Conservation (phyloP, 2,113 vertebrate species). For the Cromileptes altivelis region DNA sequence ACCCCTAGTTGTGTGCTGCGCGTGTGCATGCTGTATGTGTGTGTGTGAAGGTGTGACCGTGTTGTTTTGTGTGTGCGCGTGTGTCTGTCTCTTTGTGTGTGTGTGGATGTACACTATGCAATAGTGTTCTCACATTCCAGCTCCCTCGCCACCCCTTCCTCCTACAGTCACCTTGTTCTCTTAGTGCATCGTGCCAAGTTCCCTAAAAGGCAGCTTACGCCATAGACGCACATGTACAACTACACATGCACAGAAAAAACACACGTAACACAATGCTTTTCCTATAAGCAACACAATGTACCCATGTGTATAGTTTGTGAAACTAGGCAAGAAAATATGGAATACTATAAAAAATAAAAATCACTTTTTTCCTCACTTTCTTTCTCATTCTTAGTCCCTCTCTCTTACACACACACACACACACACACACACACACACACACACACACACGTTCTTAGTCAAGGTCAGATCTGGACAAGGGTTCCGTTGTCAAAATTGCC, state of each 20-base stretch:
- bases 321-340: neutral
- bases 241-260: neutral
- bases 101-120: conserved; percentile 44
- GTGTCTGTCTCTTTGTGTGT: neutral
- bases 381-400: neutral
- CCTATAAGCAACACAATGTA: neutral
- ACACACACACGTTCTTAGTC: conserved; percentile 32
- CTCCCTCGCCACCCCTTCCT: conserved; percentile 75
- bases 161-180: conserved; percentile 84
- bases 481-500: conserved; percentile 49
- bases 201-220: conserved; percentile 53
- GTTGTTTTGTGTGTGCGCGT: conserved; percentile 50
- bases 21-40: conserved; percentile 18
- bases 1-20: conserved; percentile 76
- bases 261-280: neutral
- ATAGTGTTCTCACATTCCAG: conserved; percentile 77
- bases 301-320: neutral
- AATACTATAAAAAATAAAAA: neutral
- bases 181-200: conserved; percentile 74
- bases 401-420: neutral
- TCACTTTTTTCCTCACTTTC: neutral
- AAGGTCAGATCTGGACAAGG: conserved; percentile 71
- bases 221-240: neutral
- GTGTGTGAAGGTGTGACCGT: conserved; percentile 61
- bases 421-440: conserved; percentile 11